Percentiles rank a stretch among this genome's conserved stretches.
Evolutionary conservation across 2,888 invertebrate genomes (phyloP).

Genomic region (Zygaena filipendulae): DNA sequence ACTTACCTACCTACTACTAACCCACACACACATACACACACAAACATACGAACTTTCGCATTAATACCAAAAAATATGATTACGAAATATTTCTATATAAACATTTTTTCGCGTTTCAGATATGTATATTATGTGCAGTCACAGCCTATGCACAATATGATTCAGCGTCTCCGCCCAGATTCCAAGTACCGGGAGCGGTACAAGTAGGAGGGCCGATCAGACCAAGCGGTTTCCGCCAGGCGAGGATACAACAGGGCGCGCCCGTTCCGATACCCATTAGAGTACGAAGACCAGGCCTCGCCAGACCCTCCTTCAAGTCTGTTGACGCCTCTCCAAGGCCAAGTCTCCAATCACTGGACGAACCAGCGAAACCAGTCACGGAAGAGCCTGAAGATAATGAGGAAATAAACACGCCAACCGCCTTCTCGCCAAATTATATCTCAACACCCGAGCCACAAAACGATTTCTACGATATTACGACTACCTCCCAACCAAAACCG

Average conservation of each 20-base stretch:
- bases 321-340: slow-evolving; percentile 55
- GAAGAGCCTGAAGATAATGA: slow-evolving; percentile 74
- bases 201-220: slow-evolving; percentile 38
- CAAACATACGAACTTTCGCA: too few species aligned
- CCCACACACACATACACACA: too few species aligned
- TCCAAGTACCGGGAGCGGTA: slow-evolving; percentile 74
- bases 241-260: slow-evolving; percentile 38
- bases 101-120: slow-evolving; percentile 38
- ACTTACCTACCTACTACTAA: too few species aligned
- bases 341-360: slow-evolving; percentile 56
- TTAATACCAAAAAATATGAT: too few species aligned
- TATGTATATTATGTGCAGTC: slow-evolving; percentile 60
- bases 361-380: slow-evolving; percentile 72
- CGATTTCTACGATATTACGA: slow-evolving; percentile 53
- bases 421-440: slow-evolving; percentile 45
- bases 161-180: slow-evolving; percentile 71
- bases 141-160: slow-evolving; percentile 64
- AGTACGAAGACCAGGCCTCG: slow-evolving; percentile 48
- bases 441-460: slow-evolving; percentile 56
- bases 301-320: slow-evolving; percentile 53
- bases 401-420: slow-evolving; percentile 65
- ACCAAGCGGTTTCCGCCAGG: slow-evolving; percentile 51
- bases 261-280: slow-evolving; percentile 31
- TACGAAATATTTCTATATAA: too few species aligned
- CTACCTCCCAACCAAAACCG: slow-evolving; percentile 55